phyloP scores from a whole-genome alignment of 2,113 vertebrate genomes.

The Isichthys henryi region DNA sequence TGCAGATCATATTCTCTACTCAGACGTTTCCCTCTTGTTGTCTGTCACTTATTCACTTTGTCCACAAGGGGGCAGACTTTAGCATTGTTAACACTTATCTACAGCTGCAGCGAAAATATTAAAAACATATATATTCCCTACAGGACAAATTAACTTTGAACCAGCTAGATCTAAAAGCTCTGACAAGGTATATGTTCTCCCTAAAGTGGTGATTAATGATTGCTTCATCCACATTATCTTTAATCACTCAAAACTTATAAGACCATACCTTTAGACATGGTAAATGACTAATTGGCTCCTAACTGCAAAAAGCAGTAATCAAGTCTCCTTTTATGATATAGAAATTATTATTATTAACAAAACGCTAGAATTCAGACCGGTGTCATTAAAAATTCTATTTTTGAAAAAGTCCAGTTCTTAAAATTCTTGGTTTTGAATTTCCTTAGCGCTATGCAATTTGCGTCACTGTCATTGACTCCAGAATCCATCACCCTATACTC shows the following conservation, averaged over 20 bases:
- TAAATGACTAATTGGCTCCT: not conserved
- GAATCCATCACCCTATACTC: not conserved
- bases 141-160: not conserved
- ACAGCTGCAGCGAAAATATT: not conserved
- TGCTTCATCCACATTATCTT: not conserved
- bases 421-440: not conserved
- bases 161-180: not conserved
- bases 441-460: not conserved
- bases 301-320: not conserved
- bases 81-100: not conserved
- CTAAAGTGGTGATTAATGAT: not conserved
- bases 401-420: not conserved
- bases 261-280: not conserved
- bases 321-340: not conserved
- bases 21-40: not conserved
- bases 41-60: not conserved
- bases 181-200: not conserved
- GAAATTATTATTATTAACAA: not conserved
- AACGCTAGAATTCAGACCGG: not conserved
- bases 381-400: not conserved
- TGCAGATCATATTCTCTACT: not conserved
- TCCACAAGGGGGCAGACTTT: not conserved
- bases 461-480: not conserved
- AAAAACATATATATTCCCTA: not conserved
- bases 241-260: not conserved